phyloP scores from a whole-genome alignment of 2,113 vertebrate genomes.

The Podarcis muralis region DNA sequence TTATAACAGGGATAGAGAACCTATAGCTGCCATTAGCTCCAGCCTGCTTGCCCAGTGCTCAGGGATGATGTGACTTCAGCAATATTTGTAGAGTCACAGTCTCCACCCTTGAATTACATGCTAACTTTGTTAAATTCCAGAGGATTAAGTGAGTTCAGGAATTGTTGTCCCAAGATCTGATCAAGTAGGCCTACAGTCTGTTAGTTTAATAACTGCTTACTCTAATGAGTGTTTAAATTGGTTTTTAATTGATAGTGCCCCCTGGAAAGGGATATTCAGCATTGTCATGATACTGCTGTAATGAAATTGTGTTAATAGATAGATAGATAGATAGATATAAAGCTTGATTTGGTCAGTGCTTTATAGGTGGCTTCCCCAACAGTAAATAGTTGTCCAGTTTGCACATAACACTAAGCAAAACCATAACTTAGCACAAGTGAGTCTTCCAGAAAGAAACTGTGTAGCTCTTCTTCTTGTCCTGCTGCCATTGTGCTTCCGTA shows the following conservation, averaged over 20 bases:
- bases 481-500: too few relatives aligned
- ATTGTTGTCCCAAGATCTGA: not conserved
- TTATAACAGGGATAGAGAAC: not conserved
- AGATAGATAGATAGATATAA: too few relatives aligned
- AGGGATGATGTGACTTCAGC: not conserved
- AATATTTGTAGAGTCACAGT: not conserved
- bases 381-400: not conserved
- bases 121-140: not conserved
- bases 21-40: too few relatives aligned
- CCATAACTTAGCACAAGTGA: too few relatives aligned
- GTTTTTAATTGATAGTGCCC: not conserved
- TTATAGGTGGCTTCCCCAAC: not conserved
- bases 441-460: too few relatives aligned
- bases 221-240: not conserved
- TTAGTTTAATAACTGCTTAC: not conserved
- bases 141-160: not conserved
- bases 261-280: not conserved
- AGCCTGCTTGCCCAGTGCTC: too few relatives aligned
- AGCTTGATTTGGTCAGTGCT: not conserved
- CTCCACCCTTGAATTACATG: not conserved
- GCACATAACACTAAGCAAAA: too few relatives aligned
- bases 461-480: too few relatives aligned
- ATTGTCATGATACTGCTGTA: not conserved
- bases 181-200: not conserved
- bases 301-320: not conserved